phyloP scores from a whole-genome alignment of 2,888 invertebrate genomes.

The Ormyrus labotus region DNA sequence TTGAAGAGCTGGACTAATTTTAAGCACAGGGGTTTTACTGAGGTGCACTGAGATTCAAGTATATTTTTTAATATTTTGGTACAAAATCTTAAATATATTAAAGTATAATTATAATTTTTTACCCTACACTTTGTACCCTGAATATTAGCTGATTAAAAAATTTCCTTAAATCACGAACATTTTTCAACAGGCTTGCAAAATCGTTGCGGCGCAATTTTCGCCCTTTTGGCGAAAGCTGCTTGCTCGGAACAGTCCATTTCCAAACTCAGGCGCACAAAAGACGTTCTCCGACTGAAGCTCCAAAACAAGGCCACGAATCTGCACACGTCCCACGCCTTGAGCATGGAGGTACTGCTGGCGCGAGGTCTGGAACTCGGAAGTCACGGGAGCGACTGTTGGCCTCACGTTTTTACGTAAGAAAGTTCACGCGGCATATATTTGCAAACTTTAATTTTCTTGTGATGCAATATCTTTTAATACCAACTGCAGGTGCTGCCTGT shows the following conservation, averaged over 20 bases:
- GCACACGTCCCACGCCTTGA: constrained; percentile 92
- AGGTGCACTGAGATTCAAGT: background rate
- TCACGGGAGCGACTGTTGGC: constrained; percentile 96
- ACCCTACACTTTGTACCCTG: too few relatives aligned
- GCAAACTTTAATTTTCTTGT: background rate
- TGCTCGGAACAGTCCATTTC: constrained; percentile 82
- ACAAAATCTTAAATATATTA: background rate
- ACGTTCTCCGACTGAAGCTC: constrained; percentile 71
- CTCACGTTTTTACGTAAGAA: constrained; percentile 89
- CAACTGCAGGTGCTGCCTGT: constrained; percentile 85
- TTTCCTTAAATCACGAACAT: too few relatives aligned
- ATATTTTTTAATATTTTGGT: too few relatives aligned
- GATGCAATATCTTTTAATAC: background rate
- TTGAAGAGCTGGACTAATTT: background rate
- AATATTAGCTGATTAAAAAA: too few relatives aligned
- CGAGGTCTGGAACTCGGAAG: constrained; percentile 93
- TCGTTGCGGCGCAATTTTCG: constrained; percentile 92
- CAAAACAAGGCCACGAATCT: constrained; percentile 84
- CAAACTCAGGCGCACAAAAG: constrained; percentile 72
- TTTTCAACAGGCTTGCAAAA: constrained; percentile 84
- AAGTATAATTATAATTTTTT: background rate
- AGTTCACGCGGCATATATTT: background rate
- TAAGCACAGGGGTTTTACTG: background rate
- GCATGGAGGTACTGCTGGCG: constrained; percentile 92
- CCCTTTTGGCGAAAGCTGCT: constrained; percentile 90